Base-by-base conservation (phyloP, 2,113 vertebrate species). In the Prinia subflava region DNA sequence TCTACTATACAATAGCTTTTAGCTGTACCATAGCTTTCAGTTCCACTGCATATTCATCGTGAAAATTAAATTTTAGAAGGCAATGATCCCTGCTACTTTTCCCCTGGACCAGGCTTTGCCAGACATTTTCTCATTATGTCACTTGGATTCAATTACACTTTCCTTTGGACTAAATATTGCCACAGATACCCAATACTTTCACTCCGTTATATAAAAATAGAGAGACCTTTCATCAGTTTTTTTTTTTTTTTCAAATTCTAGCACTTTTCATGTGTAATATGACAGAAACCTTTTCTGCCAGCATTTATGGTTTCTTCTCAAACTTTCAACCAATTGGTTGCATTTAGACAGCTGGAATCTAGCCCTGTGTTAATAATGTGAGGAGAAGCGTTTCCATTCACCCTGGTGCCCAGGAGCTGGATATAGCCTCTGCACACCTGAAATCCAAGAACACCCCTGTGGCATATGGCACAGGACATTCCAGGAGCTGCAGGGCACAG, bases 91-190 rank as follows among this genome's bases (percentile, higher is more conserved):
- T 92, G 47, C 35, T 81, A 49, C 60, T 89, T 94, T 89, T 94
- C 49, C 33, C 68, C 19, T 30, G 50, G 67, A 74, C n/a, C 0
- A 3, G 46, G 49, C 24, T 87, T 91, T 93, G 67, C 87, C 88
- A 94, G 65, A 69, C 20, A 4, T 67, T 90, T 82, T 89, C 81
- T 79, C 22, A 28, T 89, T 94, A 94, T 83, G 70, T 94, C 94
- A 91, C 46, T 91, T 74, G 70, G 91, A 83, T 97, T 94, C 82
- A 80, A 90, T 96, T 96, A 91, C 95, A 80, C 68, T 85, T 95
- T 94, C 75, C 91, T 90, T 91, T 0, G 1, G 70, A 87, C 83
- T 87, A 90, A 92, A 95, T 91, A 62, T 63, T 88, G 87, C 94
- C 2, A 3, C 78, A 74, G 95, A 91, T 77, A 95, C 67, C 78